These are phyloP conservation scores for Frankliniella intonsa DNA, from an alignment of 2,888 invertebrate species.

Conservation along the genomic window DNA sequence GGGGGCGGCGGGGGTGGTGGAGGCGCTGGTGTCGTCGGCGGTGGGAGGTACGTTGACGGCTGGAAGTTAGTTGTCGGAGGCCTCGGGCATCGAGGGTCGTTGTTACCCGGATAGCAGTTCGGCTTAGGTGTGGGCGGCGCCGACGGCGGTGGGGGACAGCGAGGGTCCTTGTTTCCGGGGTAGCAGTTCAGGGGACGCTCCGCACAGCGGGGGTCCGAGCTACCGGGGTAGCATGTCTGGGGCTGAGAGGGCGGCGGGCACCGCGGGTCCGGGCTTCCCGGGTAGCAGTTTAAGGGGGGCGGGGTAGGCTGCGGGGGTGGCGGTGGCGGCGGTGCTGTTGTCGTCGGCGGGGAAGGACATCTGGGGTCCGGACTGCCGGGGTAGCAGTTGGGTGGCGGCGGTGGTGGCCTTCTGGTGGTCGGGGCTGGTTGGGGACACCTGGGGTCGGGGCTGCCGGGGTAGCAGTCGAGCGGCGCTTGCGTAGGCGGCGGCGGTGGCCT, in stretches of 20 bases:
- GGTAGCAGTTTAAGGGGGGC: not conserved
- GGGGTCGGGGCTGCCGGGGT: slow-evolving; percentile 29
- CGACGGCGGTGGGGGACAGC: slow-evolving; percentile 41
- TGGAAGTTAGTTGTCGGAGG: too few relatives aligned
- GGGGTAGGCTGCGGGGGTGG: slow-evolving; percentile 32
- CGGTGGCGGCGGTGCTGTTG: slow-evolving; percentile 34
- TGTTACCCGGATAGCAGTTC: slow-evolving; percentile 35
- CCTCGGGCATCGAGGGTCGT: slow-evolving; percentile 36
- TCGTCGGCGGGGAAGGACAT: slow-evolving; percentile 38
- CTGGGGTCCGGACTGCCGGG: slow-evolving; percentile 41
- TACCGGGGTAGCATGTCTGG: slow-evolving; percentile 10
- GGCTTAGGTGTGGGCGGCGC: slow-evolving; percentile 35
- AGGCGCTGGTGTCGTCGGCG: slow-evolving; percentile 14
- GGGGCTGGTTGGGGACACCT: slow-evolving; percentile 35
- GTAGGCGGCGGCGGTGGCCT: slow-evolving; percentile 39
- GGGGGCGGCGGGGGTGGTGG: slow-evolving; percentile 36
- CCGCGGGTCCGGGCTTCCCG: not conserved
- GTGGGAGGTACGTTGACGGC: slow-evolving; percentile 14
- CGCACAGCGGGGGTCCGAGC: not conserved
- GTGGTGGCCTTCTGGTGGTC: slow-evolving; percentile 38
- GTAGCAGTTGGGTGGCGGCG: slow-evolving; percentile 42
- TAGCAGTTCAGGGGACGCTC: slow-evolving; percentile 38
- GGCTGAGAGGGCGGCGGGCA: not conserved
- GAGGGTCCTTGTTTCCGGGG: slow-evolving; percentile 42
- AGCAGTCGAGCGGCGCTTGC: slow-evolving; percentile 29